Evolutionary conservation across 1,140 invertebrate species (phyloP).

Genomic region (Bombus impatiens): DNA sequence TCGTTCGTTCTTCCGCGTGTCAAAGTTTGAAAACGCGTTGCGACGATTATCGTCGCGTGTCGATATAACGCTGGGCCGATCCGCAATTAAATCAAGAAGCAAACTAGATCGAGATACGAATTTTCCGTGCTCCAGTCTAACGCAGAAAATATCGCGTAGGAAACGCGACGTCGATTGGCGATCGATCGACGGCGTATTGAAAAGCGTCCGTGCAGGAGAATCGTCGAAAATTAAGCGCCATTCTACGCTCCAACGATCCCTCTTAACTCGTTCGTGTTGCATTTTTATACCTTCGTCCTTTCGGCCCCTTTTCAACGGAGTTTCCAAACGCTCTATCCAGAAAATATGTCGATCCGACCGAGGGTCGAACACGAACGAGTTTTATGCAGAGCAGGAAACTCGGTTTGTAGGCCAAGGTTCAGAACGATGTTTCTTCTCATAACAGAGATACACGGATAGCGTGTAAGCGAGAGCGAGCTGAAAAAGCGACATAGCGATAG

Average conservation of each 20-base stretch:
- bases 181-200: slow-evolving; percentile 6
- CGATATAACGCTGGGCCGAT: not conserved
- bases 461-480: too few relatives aligned
- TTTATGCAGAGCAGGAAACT: not conserved
- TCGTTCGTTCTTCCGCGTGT: not conserved
- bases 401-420: slow-evolving; percentile 21
- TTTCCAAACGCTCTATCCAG: not conserved
- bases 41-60: too few relatives aligned
- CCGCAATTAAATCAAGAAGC: too few relatives aligned
- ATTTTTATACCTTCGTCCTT: not conserved
- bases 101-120: slow-evolving; percentile 11
- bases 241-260: slow-evolving; percentile 12
- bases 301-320: not conserved
- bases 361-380: slow-evolving; percentile 1
- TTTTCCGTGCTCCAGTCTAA: not conserved
- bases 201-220: not conserved
- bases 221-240: slow-evolving; percentile 2
- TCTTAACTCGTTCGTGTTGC: slow-evolving; percentile 5
- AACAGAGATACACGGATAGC: too few relatives aligned
- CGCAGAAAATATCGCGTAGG: slow-evolving; percentile 5
- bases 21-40: too few relatives aligned
- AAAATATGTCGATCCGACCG: slow-evolving; percentile 8
- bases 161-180: not conserved
- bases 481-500: too few relatives aligned
- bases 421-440: not conserved